These are phyloP conservation scores for Propithecus deckenii DNA, from an alignment of 2,797 vertebrate species.

Conservation along the genomic window DNA sequence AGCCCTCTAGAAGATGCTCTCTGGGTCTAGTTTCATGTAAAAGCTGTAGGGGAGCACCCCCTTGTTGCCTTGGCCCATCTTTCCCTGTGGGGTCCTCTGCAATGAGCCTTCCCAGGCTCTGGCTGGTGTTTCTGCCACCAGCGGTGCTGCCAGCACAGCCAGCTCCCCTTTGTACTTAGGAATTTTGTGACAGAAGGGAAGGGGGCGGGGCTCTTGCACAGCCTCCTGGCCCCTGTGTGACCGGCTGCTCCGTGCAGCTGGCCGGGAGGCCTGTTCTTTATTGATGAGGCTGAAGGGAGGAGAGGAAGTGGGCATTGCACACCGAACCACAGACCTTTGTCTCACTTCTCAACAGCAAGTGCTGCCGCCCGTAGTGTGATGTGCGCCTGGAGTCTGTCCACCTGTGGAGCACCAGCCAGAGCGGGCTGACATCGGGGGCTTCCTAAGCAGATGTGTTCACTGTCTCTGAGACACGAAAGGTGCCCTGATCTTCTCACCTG, in stretches of 20 bases:
- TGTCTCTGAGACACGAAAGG: background rate
- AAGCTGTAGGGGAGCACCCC: background rate
- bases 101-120: background rate
- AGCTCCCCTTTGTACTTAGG: background rate
- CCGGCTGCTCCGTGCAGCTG: background rate
- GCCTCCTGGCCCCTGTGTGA: background rate
- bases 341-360: background rate
- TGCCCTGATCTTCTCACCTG: background rate
- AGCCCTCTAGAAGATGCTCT: background rate
- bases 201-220: background rate
- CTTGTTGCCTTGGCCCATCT: background rate
- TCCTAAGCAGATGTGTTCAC: background rate
- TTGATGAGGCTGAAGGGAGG: background rate
- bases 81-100: background rate
- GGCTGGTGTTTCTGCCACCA: background rate
- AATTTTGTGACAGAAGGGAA: background rate
- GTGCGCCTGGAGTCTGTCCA: background rate
- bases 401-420: background rate
- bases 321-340: background rate
- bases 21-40: background rate
- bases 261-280: background rate
- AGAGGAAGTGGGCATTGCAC: background rate
- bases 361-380: background rate
- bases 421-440: background rate
- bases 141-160: fast-evolving